Evolutionary conservation across 2,113 vertebrate genomes (phyloP), one percentile per base, ranked within the genome.

Genomic region (Zootoca vivipara): DNA sequence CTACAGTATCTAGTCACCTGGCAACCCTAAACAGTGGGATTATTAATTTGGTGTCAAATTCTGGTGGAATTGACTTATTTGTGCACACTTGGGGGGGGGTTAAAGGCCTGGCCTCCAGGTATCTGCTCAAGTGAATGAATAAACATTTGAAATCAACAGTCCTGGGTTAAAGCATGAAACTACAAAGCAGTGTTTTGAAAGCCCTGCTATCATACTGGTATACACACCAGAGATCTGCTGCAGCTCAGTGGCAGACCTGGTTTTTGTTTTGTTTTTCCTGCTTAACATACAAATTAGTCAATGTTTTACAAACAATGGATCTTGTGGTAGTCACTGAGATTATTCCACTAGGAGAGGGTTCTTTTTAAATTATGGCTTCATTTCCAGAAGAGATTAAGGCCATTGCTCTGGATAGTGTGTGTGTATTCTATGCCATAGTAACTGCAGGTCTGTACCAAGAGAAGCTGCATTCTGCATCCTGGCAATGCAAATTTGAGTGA

Each of bases 301-400:
- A 8, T 28, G 9, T 30, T 52, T 24, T 9, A 46, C 28, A 79
- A n/a, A 56, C 33, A 80, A 83, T 58, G 20, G 86, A 79, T 72
- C 79, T 10, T 20, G 82, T 82, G 89, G 91, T 89, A 90, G 40
- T 70, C 83, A 73, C 84, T 35, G 89, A 90, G 92, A 15, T 73
- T 73, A 73, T 73, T 73, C 58, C 58, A 62, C 58, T 18, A 62
- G 58, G 58, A 62, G 58, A 62, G 58, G 18, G 13, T 62, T 62
- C 58, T 20, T 62, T 18, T 52, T 52, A 52, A 52, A 77, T 90
- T 35, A 78, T 58, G 79, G 65, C 65, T 85, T 93, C 89, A 84
- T 88, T 92, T 83, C 92, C 86, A 89, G 83, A 85, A 80, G 73
- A 93, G 89, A 83, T 77, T 88, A 93, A 94, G 92, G 72, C 90